Evolutionary conservation across 2,888 invertebrate genomes (phyloP), one percentile per base, ranked within the genome.

Genomic region (Acanthoscelides obtectus): DNA sequence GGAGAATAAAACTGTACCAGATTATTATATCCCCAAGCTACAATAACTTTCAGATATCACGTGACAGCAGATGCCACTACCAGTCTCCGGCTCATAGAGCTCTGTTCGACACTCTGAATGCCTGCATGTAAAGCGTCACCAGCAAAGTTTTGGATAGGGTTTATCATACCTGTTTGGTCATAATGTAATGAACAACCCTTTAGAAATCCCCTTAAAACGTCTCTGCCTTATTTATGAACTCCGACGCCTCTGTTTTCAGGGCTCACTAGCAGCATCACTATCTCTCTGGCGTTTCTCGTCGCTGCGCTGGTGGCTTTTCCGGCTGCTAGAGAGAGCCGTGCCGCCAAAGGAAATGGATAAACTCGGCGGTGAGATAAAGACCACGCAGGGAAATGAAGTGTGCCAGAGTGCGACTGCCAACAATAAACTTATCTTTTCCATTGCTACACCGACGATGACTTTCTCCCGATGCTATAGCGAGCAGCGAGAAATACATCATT

Each of bases 401-500:
- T 82, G 82, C 82, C 83, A 83, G 84, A 84, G 82, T 82, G 82
- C 82, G 83, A 83, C 81, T 81, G 81, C 83, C 83, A 83, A 84
- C 84, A 84, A 84, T 84, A 84, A 83, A 84, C 83, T 84, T 84
- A 84, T 84, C 84, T 84, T 83, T 84, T 84, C 45, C 45, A 45
- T 45, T 45, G 45, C 45, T 45, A 6, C 17, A 17, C 45, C 45
- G 45, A 45, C 45, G 45, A 45, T 17, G 45, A 45, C 45, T 45
- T 45, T 45, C 45, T 45, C 3, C 45, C 17, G 17, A 6, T 17
- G 45, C 45, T 12, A n/a, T n/a, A n/a, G n/a, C n/a, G n/a, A n/a
- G n/a, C n/a, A n/a, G 81, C 79, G 81, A 82, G 82, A 84, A 83
- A 84, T 84, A 84, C 83, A 84, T 84, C 84, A 84, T 84, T 84